A percentile compares a stretch with the other conserved stretches of the same genome.
Evolutionary conservation across 1,140 invertebrate genomes (phyloP).

Genomic region (Eriosoma lanigerum): DNA sequence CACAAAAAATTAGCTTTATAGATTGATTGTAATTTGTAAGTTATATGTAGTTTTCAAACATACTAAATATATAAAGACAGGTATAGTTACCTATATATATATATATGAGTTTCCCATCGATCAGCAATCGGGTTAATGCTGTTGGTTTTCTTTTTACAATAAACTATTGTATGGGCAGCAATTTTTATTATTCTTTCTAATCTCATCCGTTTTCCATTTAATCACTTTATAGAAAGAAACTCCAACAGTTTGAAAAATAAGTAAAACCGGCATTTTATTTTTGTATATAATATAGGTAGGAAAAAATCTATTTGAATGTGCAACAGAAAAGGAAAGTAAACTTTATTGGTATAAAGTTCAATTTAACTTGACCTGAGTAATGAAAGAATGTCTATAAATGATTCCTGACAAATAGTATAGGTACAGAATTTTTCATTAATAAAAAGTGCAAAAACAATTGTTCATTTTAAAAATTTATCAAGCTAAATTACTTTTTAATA

Average conservation of each 20-base stretch:
- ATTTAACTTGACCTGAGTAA: background rate
- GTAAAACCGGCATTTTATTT: slow-evolving; percentile 1
- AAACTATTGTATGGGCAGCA: background rate
- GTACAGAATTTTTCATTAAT: background rate
- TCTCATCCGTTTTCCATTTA: slow-evolving; percentile 30
- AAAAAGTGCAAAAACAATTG: background rate
- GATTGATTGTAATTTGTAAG: too few relatives aligned
- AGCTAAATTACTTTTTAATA: background rate
- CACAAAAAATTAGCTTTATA: too few relatives aligned
- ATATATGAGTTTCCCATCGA: slow-evolving; percentile 7
- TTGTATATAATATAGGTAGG: background rate
- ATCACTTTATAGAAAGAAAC: slow-evolving; percentile 23
- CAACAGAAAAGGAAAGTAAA: background rate
- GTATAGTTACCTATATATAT: too few relatives aligned
- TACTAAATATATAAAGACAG: too few relatives aligned
- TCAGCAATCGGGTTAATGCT: slow-evolving; percentile 19
- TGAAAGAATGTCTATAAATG: background rate
- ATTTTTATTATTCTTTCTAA: background rate
- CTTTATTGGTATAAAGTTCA: background rate
- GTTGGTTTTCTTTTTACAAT: slow-evolving; percentile 18
- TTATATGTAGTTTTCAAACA: too few relatives aligned
- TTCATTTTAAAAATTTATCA: background rate
- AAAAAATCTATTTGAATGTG: background rate
- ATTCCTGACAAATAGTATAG: background rate
- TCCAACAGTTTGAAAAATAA: background rate